A percentile compares a stretch with the other conserved stretches of the same genome.
Evolutionary conservation across 2,888 invertebrate genomes (phyloP).

Genomic region (Sceliomorpha sp.): DNA sequence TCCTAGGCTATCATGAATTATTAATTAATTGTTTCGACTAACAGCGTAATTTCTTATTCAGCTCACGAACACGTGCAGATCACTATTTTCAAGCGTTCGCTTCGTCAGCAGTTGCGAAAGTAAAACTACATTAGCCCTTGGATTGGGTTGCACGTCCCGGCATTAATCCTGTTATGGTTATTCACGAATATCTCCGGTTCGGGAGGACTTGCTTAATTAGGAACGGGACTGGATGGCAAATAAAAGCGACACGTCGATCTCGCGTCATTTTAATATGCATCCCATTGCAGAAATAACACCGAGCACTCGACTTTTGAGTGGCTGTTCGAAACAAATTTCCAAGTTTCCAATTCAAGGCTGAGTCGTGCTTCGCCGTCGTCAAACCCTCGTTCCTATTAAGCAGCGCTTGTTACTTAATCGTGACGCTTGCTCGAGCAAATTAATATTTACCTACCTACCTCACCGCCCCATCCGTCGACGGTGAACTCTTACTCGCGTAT

Average conservation of each 20-base stretch:
- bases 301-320: slow-evolving; percentile 1
- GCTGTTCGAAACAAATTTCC: slow-evolving; percentile 29
- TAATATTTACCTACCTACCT: slow-evolving; percentile 78
- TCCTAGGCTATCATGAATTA: slow-evolving; percentile 79
- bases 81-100: slow-evolving; percentile 54
- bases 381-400: slow-evolving; percentile 50
- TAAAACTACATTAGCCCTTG: slow-evolving; percentile 32
- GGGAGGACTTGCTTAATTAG: no score
- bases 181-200: no score
- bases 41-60: slow-evolving; percentile 79
- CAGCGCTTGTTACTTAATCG: slow-evolving; percentile 59
- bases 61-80: slow-evolving; percentile 65
- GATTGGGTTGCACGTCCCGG: slow-evolving; percentile 26
- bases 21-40: slow-evolving; percentile 81
- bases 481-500: slow-evolving; percentile 75
- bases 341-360: slow-evolving; percentile 47
- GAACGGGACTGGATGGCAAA: no score
- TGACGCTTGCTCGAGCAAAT: slow-evolving; percentile 72
- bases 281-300: no score
- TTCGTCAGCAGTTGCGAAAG: slow-evolving; percentile 47
- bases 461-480: slow-evolving; percentile 64
- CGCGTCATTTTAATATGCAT: no score
- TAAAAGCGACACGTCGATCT: no score
- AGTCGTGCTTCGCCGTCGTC: slow-evolving; percentile 36
- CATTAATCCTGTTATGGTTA: slow-evolving; percentile 9